Conservation (phyloP, 2,888 invertebrate species). For the Perdita meconis region DNA sequence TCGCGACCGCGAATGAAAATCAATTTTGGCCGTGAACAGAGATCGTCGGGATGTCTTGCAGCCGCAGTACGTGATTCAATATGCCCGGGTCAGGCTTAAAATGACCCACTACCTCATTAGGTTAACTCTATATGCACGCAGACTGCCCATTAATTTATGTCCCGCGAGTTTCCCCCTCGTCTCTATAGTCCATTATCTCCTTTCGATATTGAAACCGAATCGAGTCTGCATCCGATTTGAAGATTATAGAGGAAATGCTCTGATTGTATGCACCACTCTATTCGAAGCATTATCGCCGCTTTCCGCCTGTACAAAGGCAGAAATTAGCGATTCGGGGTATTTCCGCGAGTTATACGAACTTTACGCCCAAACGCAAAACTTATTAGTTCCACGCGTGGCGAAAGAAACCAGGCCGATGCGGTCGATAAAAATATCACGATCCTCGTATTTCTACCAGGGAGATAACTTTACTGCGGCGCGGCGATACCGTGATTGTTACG, state of each 20-base stretch:
- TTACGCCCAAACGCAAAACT: neutral
- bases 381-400: slow-evolving; percentile 24
- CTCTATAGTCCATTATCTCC: slow-evolving; percentile 39
- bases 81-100: slow-evolving; percentile 65
- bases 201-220: slow-evolving; percentile 20
- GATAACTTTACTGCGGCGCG: slow-evolving; percentile 58
- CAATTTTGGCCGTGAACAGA: slow-evolving; percentile 70
- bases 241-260: no score
- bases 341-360: no score
- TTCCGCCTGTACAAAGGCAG: no score
- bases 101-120: slow-evolving; percentile 41
- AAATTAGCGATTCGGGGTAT: no score
- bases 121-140: slow-evolving; percentile 52
- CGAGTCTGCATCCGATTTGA: slow-evolving; percentile 10
- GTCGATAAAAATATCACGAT: slow-evolving; percentile 54
- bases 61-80: slow-evolving; percentile 75
- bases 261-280: no score
- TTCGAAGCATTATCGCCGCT: no score
- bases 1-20: slow-evolving; percentile 67
- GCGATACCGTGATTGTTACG: slow-evolving; percentile 59
- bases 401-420: neutral
- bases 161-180: slow-evolving; percentile 22
- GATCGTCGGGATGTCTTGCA: slow-evolving; percentile 23
- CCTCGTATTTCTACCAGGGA: slow-evolving; percentile 45
- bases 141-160: slow-evolving; percentile 61